Conservation (phyloP, 2,797 vertebrate genomes). For the Leuciscus waleckii region DNA sequence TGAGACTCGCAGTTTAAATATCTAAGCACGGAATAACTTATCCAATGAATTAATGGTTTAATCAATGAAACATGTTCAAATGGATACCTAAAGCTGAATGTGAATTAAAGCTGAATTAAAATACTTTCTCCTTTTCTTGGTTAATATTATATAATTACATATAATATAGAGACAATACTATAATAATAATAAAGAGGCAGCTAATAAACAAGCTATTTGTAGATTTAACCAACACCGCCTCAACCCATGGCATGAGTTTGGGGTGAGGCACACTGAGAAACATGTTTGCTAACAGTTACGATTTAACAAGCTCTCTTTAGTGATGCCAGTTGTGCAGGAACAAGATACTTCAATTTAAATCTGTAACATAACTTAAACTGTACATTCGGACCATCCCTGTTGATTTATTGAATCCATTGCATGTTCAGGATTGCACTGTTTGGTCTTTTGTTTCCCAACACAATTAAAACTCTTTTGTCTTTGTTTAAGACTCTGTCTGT, state of each 20-base stretch:
- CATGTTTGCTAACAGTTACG: not conserved
- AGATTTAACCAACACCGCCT: not conserved
- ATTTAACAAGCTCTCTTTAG: not conserved
- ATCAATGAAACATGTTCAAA: not conserved
- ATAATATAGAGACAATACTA: not conserved
- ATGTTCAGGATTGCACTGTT: not conserved
- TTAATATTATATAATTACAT: not conserved
- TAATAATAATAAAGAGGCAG: not conserved
- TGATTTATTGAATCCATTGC: not conserved
- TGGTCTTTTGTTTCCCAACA: conserved; percentile 2
- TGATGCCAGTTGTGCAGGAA: not conserved
- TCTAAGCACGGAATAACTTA: not conserved
- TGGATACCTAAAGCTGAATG: not conserved
- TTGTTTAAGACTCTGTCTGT: not conserved
- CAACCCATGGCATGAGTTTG: not conserved
- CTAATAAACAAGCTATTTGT: not conserved
- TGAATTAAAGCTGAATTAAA: not conserved
- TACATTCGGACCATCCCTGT: not conserved
- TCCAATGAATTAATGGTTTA: not conserved
- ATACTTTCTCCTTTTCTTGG: not conserved
- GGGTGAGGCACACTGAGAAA: no score
- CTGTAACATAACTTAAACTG: not conserved
- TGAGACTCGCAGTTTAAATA: not conserved
- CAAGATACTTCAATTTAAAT: not conserved
- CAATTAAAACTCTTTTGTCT: conserved; percentile 20